Evolutionary conservation across 1,140 invertebrate species (phyloP).

Genomic region (Lutraria rhynchaena): DNA sequence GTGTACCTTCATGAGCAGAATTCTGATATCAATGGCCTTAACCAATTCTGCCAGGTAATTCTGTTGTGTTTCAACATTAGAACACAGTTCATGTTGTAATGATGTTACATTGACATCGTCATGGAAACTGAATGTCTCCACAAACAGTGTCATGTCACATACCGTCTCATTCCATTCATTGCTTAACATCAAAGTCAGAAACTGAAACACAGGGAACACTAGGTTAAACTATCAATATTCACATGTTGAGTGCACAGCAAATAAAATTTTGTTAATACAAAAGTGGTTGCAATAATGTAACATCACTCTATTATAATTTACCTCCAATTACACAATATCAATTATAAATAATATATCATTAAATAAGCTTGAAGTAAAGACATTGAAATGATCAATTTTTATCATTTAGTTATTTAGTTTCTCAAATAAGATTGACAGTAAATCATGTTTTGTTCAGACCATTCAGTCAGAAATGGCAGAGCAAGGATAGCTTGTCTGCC

Average conservation of each 20-base stretch:
- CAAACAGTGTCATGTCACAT: conserved; percentile 13
- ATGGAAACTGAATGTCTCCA: conserved; percentile 12
- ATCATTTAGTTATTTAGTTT: too few species aligned
- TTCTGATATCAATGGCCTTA: not conserved
- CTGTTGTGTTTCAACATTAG: not conserved
- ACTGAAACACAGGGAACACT: conserved; percentile 2
- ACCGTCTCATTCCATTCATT: conserved; percentile 10
- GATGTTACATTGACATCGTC: conserved; percentile 10
- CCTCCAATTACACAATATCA: too few species aligned
- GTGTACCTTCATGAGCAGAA: conserved; percentile 4
- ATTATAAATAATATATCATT: too few species aligned
- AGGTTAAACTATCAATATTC: not conserved
- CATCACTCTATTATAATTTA: too few species aligned
- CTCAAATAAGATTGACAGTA: too few species aligned
- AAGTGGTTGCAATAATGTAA: too few species aligned
- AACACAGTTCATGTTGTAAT: conserved; percentile 19
- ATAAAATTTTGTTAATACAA: too few species aligned
- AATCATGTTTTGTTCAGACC: too few species aligned
- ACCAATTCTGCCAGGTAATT: not conserved
- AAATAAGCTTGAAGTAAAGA: too few species aligned
- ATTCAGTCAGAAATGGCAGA: too few species aligned
- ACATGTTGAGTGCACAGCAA: not conserved
- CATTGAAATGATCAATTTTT: too few species aligned
- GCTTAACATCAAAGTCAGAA: conserved; percentile 16
- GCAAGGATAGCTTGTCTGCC: too few species aligned